These are phyloP conservation scores for Vombatus ursinus DNA, from an alignment of 2,113 vertebrate species.

Conservation along the genomic window DNA sequence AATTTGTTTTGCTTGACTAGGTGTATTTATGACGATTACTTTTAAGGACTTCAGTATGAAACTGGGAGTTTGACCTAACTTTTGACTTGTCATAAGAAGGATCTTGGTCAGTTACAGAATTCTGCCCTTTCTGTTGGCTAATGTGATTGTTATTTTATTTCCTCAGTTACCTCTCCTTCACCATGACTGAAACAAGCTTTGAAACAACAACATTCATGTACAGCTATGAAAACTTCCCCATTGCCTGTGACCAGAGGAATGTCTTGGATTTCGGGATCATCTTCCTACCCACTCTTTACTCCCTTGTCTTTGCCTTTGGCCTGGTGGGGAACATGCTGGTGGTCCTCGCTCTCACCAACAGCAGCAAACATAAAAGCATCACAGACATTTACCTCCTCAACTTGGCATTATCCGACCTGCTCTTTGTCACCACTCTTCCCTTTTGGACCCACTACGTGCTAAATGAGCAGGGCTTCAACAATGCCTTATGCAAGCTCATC, in stretches of 20 bases:
- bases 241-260: conserved; percentile 72
- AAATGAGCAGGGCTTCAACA: conserved; percentile 86
- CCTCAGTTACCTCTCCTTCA: conserved; percentile 33
- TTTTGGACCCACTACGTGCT: conserved; percentile 88
- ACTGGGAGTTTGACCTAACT: background rate
- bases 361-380: conserved; percentile 86
- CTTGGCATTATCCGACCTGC: conserved; percentile 90
- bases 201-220: conserved; percentile 43
- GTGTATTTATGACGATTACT: background rate
- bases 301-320: conserved; percentile 87
- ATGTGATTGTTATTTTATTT: conserved; percentile 16
- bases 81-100: background rate
- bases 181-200: conserved; percentile 68
- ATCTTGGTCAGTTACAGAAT: background rate
- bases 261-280: conserved; percentile 75
- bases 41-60: background rate
- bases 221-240: conserved; percentile 53
- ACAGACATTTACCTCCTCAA: conserved; percentile 94
- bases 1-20: background rate
- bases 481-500: conserved; percentile 84
- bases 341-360: conserved; percentile 85
- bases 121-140: background rate
- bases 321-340: conserved; percentile 90
- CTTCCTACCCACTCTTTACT: conserved; percentile 81
- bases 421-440: conserved; percentile 89